Evolutionary conservation across 1,140 invertebrate genomes (phyloP), one percentile per base, ranked within the genome.

Genomic region (Lethrus apterus): DNA sequence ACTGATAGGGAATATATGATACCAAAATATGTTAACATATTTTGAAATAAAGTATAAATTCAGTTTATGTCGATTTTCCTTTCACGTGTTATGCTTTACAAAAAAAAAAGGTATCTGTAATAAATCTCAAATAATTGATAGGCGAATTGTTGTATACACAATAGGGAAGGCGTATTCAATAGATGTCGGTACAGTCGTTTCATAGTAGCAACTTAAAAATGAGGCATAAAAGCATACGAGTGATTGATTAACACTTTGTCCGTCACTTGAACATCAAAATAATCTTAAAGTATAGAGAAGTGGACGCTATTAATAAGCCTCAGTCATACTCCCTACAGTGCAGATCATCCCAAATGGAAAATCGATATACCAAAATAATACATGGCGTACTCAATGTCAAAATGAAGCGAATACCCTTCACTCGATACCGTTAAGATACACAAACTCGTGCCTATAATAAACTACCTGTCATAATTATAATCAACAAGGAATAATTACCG

Each of bases 311-410:
- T 20, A 42, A 48, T 48, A 48, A 34, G 42, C 38, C 34, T 31
- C 46, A 29, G 36, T 30, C 31, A 34, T 30, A 48, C 36, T 31
- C 29, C 31, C 36, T 18, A 48, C 45, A 31, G n/a, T 14, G 14
- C 30, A 10, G 30, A 11, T 10, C 30, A n/a, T 31, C 14, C 30
- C 36, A 23, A 40, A 48, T 31, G 36, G 38, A 40, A 33, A 48
- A 48, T 48, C 38, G 26, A 48, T 41, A 48, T 41, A 41, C 32
- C 33, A 41, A 21, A 31, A 48, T 42, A 42, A 32, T 48, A 48
- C 46, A 33, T 41, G 26, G 38, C 23, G 26, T 24, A 29, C 33
- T 26, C 33, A 41, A 23, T 23, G 46, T 41, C 32, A 20, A 44
- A 44, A 44, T 31, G 33, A 44, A 44, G 32, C 19, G 23, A 32